Evolutionary conservation across 2,113 vertebrate genomes (phyloP), one percentile per base, ranked within the genome.

Genomic region (Uria lomvia): DNA sequence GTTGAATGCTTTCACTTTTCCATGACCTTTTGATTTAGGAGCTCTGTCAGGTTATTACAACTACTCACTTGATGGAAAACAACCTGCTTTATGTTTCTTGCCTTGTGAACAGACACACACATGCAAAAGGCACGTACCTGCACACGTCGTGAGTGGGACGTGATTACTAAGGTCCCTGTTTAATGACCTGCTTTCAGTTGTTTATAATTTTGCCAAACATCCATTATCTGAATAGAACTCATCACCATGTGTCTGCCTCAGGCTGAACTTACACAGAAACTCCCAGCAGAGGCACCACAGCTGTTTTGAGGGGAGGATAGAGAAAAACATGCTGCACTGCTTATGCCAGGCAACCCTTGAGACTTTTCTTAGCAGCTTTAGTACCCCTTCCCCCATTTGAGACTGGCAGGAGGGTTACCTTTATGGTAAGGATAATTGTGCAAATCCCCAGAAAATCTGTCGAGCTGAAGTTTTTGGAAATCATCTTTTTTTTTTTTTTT

Each of bases 1-100:
- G 24, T 93, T 75, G 36, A 63, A 66, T 43, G 66, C 47, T 81
- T 85, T 66, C 53, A 68, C 27, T 90, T 92, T 82, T 68, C 45
- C 17, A 8, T 15, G 18, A 47, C 8, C n/a, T 88, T 90, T 63
- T 67, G n/a, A 34, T 63, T 74, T 52, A 76, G 11, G 6, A 38
- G 6, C 13, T 87, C 42, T 73, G 15, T 17, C 26, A 59, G 63
- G 9, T 18, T 45, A 20, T 56, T 93, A 55, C 15, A 43, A 23
- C 43, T 53, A 20, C 22, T 40, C 6, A 52, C 13, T 21, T 58
- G 30, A 52, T 75, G 55, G 68, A 60, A 82, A 92, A 43, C 38
- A 40, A 42, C 18, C 8, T 17, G 29, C n/a, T 47, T 59, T 52
- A 38, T 58, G 30, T 24, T 65, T 73, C 60, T 53, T 74, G 40